Evolutionary conservation across 2,888 invertebrate genomes (phyloP), one percentile per base, ranked within the genome.

Genomic region (Anarsia innoxiella): DNA sequence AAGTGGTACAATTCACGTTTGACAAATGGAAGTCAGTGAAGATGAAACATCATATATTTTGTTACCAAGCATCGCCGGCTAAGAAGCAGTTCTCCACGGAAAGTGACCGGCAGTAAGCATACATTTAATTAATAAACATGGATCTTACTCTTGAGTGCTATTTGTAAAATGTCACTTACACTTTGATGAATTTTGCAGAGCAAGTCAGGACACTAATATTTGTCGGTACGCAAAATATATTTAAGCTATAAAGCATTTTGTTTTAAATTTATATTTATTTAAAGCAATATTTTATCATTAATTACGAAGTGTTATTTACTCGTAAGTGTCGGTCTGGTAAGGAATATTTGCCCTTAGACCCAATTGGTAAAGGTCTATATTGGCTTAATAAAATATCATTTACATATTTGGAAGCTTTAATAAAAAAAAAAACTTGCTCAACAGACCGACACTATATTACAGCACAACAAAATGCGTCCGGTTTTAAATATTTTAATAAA

Each of bases 1-100:
- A 94, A 68, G 76, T 94, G 33, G 94, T 94, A 1, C 90, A 92
- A 50, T 94, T 94, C 64, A 91, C 92, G 1, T 94, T 93, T 53
- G 93, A 91, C 45, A 90, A 91, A 65, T 94, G 94, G 94, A 90
- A 91, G 59, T 89, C 91, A 3, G 92, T 94, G 0, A 90, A 90
- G 63, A 91, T 94, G 91, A 92, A 94, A 87, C 94, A 94, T 70
- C 93, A 94, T 58, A 92, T 94, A 46, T 94, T 94, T 67, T 94
- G 94, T 60, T 94, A 94, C 63, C 94, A 94, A 68, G 93, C 93
- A 0, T 93, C 93, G 1, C 94, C 94, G 0, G 90, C 93, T 1
- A 91, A 91, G 66, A 91, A 93, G 52, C 91, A 92, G 59, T 93
- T 93, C 58, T 92, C 92, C 1, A 91, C 91, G 36, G 92, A 93